Percentiles rank a stretch among this genome's conserved stretches.
phyloP scores from a whole-genome alignment of 2,888 invertebrate species.

The Lasioglossum leucozonium region DNA sequence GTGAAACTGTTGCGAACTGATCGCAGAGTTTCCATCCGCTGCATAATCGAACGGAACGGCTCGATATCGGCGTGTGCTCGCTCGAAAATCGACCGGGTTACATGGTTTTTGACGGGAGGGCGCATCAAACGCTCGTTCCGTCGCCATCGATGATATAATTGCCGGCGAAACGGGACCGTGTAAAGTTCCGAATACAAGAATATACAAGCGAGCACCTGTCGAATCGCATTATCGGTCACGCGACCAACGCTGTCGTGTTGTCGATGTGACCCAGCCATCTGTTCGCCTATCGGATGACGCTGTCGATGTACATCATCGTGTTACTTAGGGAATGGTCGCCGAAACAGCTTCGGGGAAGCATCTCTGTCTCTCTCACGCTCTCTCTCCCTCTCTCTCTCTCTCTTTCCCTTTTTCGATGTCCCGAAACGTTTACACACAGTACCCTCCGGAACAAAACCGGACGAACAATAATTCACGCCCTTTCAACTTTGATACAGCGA shows the following conservation, averaged over 20 bases:
- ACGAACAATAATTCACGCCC: neutral
- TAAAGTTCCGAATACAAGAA: constrained; percentile 66
- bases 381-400: neutral
- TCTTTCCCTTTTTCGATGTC: neutral
- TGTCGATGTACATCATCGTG: constrained; percentile 43
- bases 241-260: constrained; percentile 44
- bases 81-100: constrained; percentile 19
- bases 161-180: constrained; percentile 59
- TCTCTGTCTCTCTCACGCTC: neutral
- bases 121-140: constrained; percentile 32
- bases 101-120: constrained; percentile 27
- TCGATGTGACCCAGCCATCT: constrained; percentile 56
- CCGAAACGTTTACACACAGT: neutral
- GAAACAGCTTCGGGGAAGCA: constrained; percentile 2
- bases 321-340: constrained; percentile 21
- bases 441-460: neutral
- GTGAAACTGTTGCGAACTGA: neutral
- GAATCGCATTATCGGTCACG: constrained; percentile 69
- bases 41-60: constrained; percentile 14
- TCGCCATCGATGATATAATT: constrained; percentile 60
- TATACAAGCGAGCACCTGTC: constrained; percentile 66
- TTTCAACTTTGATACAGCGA: neutral
- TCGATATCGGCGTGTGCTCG: neutral
- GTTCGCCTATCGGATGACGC: constrained; percentile 47
- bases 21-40: neutral